Conservation (phyloP, 2,888 invertebrate species). For the Charanyca ferruginea region DNA sequence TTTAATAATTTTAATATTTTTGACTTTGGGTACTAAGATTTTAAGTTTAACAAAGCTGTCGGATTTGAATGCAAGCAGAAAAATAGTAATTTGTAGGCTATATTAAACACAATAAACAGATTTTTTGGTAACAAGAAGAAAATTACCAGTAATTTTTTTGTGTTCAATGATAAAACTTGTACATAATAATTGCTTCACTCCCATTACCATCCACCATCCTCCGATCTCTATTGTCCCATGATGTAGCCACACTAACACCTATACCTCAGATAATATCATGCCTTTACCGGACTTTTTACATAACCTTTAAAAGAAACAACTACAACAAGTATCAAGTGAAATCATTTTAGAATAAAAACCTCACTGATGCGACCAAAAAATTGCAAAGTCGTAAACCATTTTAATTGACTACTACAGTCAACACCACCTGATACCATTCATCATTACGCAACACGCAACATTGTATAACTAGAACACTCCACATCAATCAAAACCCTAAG, state of each 20-base stretch:
- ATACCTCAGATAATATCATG: too few relatives aligned
- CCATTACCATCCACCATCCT: too few relatives aligned
- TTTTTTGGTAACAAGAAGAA: too few relatives aligned
- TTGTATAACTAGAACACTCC: not conserved
- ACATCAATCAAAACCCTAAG: constrained; percentile 20
- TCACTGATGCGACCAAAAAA: constrained; percentile 26
- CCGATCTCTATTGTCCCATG: too few relatives aligned
- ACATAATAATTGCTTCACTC: too few relatives aligned
- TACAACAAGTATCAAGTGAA: not conserved
- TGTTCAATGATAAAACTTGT: too few relatives aligned
- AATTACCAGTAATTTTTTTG: too few relatives aligned
- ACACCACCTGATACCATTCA: constrained; percentile 14
- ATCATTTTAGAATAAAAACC: constrained; percentile 13
- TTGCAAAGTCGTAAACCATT: constrained; percentile 25
- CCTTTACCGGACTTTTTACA: not conserved
- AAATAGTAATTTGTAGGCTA: too few relatives aligned
- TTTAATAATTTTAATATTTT: too few relatives aligned
- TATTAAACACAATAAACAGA: not conserved
- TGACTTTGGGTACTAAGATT: not conserved
- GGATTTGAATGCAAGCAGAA: too few relatives aligned
- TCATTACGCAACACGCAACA: constrained; percentile 36
- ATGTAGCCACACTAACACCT: too few relatives aligned
- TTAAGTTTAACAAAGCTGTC: not conserved
- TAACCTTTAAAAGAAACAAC: not conserved
- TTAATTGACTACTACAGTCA: constrained; percentile 36